Conservation (phyloP, 2,113 vertebrate species). For the Macquaria ambigua region DNA sequence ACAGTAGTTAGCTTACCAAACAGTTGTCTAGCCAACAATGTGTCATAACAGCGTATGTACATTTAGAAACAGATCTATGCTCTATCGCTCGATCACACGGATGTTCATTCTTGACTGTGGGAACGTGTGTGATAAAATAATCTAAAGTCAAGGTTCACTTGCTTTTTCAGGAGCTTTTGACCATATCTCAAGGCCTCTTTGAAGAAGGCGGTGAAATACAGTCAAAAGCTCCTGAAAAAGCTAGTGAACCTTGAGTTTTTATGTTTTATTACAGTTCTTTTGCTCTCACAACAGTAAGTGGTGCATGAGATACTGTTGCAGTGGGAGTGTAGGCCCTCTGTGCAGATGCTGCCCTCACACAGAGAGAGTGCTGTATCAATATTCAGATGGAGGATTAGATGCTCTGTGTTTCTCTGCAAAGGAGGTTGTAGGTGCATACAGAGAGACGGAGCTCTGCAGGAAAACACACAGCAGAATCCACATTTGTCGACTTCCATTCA, state of each 20-base stretch:
- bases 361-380: constrained; percentile 40
- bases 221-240: not conserved
- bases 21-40: not conserved
- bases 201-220: not conserved
- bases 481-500: not conserved
- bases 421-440: constrained; percentile 27
- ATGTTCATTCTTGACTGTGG: too few species aligned
- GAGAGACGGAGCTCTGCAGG: constrained; percentile 18
- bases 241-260: not conserved
- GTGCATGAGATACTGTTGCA: constrained; percentile 14
- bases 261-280: not conserved
- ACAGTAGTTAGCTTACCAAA: not conserved
- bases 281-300: not conserved
- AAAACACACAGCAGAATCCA: not conserved
- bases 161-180: not conserved
- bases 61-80: not conserved
- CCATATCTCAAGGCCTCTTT: not conserved
- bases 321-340: constrained; percentile 14
- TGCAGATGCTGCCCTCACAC: constrained; percentile 33
- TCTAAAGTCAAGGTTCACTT: not conserved
- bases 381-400: constrained; percentile 50
- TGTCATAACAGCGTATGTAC: not conserved
- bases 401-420: constrained; percentile 42
- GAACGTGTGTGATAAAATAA: not conserved
- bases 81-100: too few species aligned